Evolutionary conservation across 1,140 invertebrate genomes (phyloP), one percentile per base, ranked within the genome.

Genomic region (Halesus radiatus): DNA sequence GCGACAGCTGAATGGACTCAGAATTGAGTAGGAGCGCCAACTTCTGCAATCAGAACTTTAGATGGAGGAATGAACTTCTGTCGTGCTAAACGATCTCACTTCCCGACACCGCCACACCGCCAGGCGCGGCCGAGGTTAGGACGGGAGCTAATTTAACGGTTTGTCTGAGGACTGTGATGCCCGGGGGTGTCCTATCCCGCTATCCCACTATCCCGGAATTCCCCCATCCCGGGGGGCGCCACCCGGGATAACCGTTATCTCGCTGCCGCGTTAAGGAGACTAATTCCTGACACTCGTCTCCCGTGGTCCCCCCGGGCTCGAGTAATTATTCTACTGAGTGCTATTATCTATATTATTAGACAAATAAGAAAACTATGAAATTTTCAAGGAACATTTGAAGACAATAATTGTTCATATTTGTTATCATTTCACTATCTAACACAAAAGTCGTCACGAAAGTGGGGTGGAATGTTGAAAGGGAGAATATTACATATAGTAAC

Each of bases 201-300:
- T 45, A 10, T 45, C 37, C 37, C 8, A 45, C 37, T 45, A 13
- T 45, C 37, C 37, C 37, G 37, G 37, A 7, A 45, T 45, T 1
- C 37, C 37, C 54, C 23, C 23, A 18, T 10, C 20, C 22, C 72
- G n/a, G 72, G 72, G 45, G 29, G 62, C 3, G 62, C 23, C 29
- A 26, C 62, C 29, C 68, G 70, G 70, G 70, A 56, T 74, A 64
- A 77, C 68, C 80, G 72, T 79, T 82, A 82, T 82, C 80, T 82
- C 22, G 72, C 37, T 62, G 76, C 52, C 37, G 80, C 80, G 76
- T 73, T 78, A 81, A 79, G 77, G 81, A 80, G 78, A 72, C 81
- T 82, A 82, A 82, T 82, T 82, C 79, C 81, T 80, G 81, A 82
- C 81, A 82, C 81, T 82, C 81, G 81, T 79, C 81, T 79, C 81